These are phyloP conservation scores for Conger conger DNA, from an alignment of 2,113 vertebrate species.

Conservation along the genomic window DNA sequence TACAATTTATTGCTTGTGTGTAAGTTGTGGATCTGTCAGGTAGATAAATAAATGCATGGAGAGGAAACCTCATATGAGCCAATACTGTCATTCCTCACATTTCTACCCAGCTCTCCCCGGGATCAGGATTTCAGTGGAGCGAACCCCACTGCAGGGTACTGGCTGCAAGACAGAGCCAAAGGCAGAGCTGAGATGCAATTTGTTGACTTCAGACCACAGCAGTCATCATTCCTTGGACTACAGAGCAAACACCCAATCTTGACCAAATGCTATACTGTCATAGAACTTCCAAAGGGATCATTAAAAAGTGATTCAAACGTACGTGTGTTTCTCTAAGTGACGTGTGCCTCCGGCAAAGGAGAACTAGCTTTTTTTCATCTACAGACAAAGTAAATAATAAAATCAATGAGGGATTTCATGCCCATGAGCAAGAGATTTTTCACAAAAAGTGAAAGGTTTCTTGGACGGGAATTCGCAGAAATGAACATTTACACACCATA, in stretches of 20 bases:
- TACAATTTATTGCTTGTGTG: too few species aligned
- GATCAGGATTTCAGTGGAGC: too few species aligned
- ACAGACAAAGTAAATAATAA: conserved; percentile 13
- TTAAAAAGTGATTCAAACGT: not conserved
- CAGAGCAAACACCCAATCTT: not conserved
- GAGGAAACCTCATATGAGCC: too few species aligned
- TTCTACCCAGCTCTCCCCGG: too few species aligned
- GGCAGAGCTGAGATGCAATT: not conserved
- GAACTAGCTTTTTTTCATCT: not conserved
- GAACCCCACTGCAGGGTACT: too few species aligned
- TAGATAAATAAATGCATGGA: too few species aligned
- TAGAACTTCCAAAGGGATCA: not conserved
- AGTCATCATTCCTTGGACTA: not conserved
- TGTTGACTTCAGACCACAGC: not conserved
- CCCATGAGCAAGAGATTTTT: not conserved
- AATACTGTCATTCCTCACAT: too few species aligned
- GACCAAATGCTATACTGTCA: not conserved
- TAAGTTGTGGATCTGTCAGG: too few species aligned
- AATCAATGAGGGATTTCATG: conserved; percentile 12
- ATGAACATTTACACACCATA: not conserved
- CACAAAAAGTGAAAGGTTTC: not conserved
- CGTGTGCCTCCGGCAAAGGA: not conserved
- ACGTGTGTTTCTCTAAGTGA: conserved; percentile 3
- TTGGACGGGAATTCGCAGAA: not conserved
- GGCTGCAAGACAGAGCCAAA: too few species aligned